These are phyloP conservation scores for Phenganax stokvisi DNA, from an alignment of 92 coral and sea anemone genomes.

Conservation along the genomic window DNA sequence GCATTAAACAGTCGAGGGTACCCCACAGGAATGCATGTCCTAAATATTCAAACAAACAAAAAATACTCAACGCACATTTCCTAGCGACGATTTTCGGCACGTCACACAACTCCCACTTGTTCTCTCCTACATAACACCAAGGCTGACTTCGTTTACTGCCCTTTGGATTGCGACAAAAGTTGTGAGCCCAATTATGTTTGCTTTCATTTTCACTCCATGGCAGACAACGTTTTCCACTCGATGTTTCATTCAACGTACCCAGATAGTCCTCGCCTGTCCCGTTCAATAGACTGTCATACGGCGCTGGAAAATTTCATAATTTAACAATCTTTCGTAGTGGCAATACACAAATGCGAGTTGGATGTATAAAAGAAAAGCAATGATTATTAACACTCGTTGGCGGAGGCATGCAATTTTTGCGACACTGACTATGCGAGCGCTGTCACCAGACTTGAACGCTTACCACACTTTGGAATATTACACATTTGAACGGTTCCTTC, in stretches of 20 bases:
- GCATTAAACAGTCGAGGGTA: too few relatives aligned
- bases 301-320: constrained; percentile 1
- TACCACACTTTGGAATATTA: constrained; percentile 78
- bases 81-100: constrained; percentile 53
- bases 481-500: constrained; percentile 61
- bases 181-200: constrained; percentile 49
- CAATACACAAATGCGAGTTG: too few relatives aligned
- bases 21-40: too few relatives aligned
- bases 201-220: constrained; percentile 51
- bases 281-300: constrained; percentile 52
- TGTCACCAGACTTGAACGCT: constrained; percentile 19
- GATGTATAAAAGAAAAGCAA: not conserved
- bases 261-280: constrained; percentile 58
- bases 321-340: too few relatives aligned
- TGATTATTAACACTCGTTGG: not conserved
- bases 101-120: constrained; percentile 55
- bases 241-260: constrained; percentile 58
- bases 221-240: constrained; percentile 60
- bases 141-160: constrained; percentile 51
- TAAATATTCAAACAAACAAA: too few relatives aligned
- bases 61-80: constrained; percentile 29
- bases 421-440: not conserved
- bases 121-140: constrained; percentile 64
- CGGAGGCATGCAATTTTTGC: not conserved
- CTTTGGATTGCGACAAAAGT: constrained; percentile 77